Base-by-base conservation (phyloP, 2,113 vertebrate species). In the Brachyhypopomus occidentalis region DNA sequence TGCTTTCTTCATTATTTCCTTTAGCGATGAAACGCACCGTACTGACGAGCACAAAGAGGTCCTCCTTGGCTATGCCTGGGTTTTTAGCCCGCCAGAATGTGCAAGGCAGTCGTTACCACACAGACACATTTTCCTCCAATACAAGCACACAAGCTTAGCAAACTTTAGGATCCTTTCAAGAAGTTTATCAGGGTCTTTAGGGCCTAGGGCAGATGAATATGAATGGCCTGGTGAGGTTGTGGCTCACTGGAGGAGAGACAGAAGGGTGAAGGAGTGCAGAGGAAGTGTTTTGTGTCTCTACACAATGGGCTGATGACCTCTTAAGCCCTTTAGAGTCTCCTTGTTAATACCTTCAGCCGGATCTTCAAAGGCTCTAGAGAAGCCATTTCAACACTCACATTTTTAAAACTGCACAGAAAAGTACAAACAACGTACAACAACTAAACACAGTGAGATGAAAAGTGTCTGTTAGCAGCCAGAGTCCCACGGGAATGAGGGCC, bases 281-380 rank as follows among this genome's bases (percentile, higher is more conserved):
- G 92, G 93, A 94, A 93, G 93, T 91, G 92, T 92, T 93, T 93
- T 93, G 92, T 93, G 92, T 92, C 89, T 91, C 83, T 82, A 77
- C 92, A 94, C 93, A 94, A 94, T 92, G 84, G 91, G 87, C 89
- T 85, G 88, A 91, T 93, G 92, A 93, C 93, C 92, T 92, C 89
- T 90, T 92, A 92, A 94, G 93, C 91, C 90, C 90, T 89, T 93
- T 89, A 90, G 92, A 91, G 91, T 86, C 90, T 93, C 85, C 90
- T 83, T 90, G 91, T 92, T 93, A 94, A 93, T 90, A 92, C 93
- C 92, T 91, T 92, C 89, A 90, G 90, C 88, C 88, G 87, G 88
- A 89, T 86, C 91, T 90, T 92, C 92, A 94, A 93, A 94, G 91
- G 91, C 90, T 89, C 89, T 84, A 86, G 86, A 89, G 89, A 90